Conservation (phyloP, 2,888 invertebrate genomes). For the Hydroisotoma schaefferi region DNA sequence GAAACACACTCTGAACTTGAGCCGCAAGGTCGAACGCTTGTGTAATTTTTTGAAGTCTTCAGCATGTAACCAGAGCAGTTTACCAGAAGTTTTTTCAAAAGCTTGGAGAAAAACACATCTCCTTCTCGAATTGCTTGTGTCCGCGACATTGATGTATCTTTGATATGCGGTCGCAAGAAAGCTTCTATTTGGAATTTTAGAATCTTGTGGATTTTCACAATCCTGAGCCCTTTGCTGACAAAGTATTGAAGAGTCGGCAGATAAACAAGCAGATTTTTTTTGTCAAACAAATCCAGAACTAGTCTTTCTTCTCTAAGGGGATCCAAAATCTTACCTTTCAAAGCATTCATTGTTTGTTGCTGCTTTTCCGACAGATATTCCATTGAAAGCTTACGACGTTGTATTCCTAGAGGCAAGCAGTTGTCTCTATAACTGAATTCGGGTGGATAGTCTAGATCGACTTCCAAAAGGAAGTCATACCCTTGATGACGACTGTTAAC, state of each 20-base stretch:
- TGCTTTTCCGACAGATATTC: neutral
- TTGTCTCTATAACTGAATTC: neutral
- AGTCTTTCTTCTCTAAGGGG: neutral
- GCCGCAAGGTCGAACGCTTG: neutral
- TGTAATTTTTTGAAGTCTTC: neutral
- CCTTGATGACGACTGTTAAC: too few relatives aligned
- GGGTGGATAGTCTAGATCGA: neutral
- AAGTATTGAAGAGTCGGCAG: neutral
- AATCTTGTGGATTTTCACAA: neutral
- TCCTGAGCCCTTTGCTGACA: neutral
- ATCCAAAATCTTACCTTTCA: neutral
- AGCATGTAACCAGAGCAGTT: neutral
- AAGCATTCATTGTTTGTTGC: neutral
- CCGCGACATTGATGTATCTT: neutral
- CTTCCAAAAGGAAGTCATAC: too few relatives aligned
- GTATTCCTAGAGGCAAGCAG: neutral
- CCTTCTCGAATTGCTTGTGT: neutral
- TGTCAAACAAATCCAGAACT: neutral
- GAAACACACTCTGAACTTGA: neutral
- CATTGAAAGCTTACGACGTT: neutral
- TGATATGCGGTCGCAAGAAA: neutral
- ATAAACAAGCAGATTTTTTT: neutral
- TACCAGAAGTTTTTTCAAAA: neutral
- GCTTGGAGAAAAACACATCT: neutral
- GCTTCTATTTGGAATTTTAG: neutral